Evolutionary conservation across 2,888 invertebrate species (phyloP).

Genomic region (Oithona nana): DNA sequence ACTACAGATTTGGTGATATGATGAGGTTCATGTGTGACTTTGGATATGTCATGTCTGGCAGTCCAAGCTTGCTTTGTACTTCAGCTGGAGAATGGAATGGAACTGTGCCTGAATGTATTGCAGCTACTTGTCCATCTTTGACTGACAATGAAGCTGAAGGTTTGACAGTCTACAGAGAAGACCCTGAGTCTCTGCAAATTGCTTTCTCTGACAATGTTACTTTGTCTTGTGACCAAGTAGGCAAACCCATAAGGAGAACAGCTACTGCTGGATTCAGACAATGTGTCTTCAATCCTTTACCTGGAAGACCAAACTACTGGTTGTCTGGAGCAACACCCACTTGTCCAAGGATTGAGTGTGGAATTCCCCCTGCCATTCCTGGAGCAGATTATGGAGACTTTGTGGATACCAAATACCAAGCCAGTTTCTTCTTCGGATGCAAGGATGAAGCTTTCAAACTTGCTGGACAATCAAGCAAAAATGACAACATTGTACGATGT

Average conservation of each 20-base stretch:
- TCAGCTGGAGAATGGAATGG: slow-evolving; percentile 86
- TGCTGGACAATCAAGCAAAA: slow-evolving; percentile 73
- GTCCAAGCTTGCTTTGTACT: slow-evolving; percentile 62
- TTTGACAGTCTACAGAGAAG: slow-evolving; percentile 50
- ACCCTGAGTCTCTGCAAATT: slow-evolving; percentile 61
- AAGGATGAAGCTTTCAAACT: slow-evolving; percentile 77
- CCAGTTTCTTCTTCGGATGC: slow-evolving; percentile 86
- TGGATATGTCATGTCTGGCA: slow-evolving; percentile 78
- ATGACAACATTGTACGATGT: slow-evolving; percentile 62
- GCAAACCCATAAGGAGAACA: slow-evolving; percentile 56
- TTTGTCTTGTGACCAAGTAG: slow-evolving; percentile 54
- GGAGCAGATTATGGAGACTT: slow-evolving; percentile 83
- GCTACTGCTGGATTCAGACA: slow-evolving; percentile 69
- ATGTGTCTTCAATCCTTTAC: slow-evolving; percentile 85
- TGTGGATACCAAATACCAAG: slow-evolving; percentile 69
- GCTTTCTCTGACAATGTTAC: slow-evolving; percentile 81
- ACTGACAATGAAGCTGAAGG: slow-evolving; percentile 77
- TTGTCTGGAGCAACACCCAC: slow-evolving; percentile 63
- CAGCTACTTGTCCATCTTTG: slow-evolving; percentile 71
- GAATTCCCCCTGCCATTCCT: slow-evolving; percentile 70
- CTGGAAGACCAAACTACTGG: slow-evolving; percentile 58
- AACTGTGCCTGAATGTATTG: slow-evolving; percentile 58
- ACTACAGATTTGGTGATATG: slow-evolving; percentile 72
- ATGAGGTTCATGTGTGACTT: slow-evolving; percentile 83
- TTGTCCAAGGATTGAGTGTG: slow-evolving; percentile 75